These are phyloP conservation scores for Incurvaria masculella DNA, from an alignment of 2,888 invertebrate species.

Conservation along the genomic window DNA sequence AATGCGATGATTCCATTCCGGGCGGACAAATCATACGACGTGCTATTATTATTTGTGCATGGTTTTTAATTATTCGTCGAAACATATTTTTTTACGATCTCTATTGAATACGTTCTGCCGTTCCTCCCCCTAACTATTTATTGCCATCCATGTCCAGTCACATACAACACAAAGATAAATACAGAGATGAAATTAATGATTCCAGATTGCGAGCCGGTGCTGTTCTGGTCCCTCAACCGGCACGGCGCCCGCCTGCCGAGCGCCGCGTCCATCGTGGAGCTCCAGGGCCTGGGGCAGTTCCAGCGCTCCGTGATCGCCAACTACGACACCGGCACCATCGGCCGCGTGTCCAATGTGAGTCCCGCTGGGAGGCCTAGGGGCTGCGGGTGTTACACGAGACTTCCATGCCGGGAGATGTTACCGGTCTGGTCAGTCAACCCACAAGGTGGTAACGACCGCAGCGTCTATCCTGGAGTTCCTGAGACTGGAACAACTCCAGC, in stretches of 20 bases:
- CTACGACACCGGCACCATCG: slow-evolving; percentile 49
- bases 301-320: slow-evolving; percentile 63
- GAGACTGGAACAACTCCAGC: slow-evolving; percentile 54
- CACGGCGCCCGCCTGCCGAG: slow-evolving; percentile 70
- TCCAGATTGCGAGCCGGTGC: slow-evolving; percentile 67
- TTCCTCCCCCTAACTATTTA: too few relatives aligned
- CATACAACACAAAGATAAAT: too few relatives aligned
- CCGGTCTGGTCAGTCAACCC: slow-evolving; percentile 65
- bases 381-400: too few relatives aligned
- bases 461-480: slow-evolving; percentile 53
- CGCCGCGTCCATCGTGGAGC: slow-evolving; percentile 45
- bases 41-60: too few relatives aligned
- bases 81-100: too few relatives aligned
- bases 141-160: too few relatives aligned
- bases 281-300: slow-evolving; percentile 55
- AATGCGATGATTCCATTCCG: too few relatives aligned
- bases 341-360: slow-evolving; percentile 46
- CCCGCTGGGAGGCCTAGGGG: background rate
- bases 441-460: slow-evolving; percentile 66
- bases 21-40: too few relatives aligned
- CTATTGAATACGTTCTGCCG: too few relatives aligned
- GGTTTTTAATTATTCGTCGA: too few relatives aligned
- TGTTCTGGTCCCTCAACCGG: slow-evolving; percentile 69
- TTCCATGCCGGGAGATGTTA: slow-evolving; percentile 5
- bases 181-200: too few relatives aligned